Percentiles rank a stretch among this genome's conserved stretches.
Evolutionary conservation across 1,140 invertebrate species (phyloP).

Genomic region (Spodoptera frugiperda): DNA sequence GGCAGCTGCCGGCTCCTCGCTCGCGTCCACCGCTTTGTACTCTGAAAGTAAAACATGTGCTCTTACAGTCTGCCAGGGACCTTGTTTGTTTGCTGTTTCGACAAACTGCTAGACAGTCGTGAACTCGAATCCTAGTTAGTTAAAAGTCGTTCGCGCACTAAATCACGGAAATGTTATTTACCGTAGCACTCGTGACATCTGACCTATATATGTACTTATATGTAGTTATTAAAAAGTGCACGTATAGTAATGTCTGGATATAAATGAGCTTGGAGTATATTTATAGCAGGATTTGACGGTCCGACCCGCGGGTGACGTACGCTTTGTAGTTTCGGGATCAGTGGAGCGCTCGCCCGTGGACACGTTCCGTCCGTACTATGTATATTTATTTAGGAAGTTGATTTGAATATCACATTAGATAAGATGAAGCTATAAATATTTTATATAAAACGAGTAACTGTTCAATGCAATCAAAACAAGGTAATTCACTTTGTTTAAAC

Average conservation of each 20-base stretch:
- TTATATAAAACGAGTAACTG: too few relatives aligned
- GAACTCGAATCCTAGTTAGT: too few relatives aligned
- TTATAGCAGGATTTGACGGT: slow-evolving; percentile 36
- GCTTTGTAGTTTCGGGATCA: slow-evolving; percentile 11
- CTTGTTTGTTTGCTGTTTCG: neutral
- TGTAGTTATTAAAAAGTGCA: slow-evolving; percentile 6
- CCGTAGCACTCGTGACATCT: too few relatives aligned
- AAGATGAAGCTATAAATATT: too few relatives aligned
- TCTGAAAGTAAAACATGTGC: slow-evolving; percentile 14
- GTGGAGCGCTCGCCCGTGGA: neutral
- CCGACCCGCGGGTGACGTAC: slow-evolving; percentile 4
- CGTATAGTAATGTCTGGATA: slow-evolving; percentile 7
- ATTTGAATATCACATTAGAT: too few relatives aligned
- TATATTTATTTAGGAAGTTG: neutral
- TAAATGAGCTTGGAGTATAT: slow-evolving; percentile 33
- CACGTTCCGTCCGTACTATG: neutral
- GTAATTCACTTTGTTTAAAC: too few relatives aligned
- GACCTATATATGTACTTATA: neutral
- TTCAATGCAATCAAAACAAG: too few relatives aligned
- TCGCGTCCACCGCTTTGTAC: neutral
- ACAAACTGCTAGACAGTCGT: neutral
- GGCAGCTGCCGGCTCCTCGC: neutral
- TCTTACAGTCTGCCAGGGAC: neutral
- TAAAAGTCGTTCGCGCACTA: too few relatives aligned
- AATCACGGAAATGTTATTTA: too few relatives aligned